A percentile compares a stretch with the other conserved stretches of the same genome.
phyloP scores from a whole-genome alignment of 2,797 vertebrate species.

The Sphenodon punctatus region DNA sequence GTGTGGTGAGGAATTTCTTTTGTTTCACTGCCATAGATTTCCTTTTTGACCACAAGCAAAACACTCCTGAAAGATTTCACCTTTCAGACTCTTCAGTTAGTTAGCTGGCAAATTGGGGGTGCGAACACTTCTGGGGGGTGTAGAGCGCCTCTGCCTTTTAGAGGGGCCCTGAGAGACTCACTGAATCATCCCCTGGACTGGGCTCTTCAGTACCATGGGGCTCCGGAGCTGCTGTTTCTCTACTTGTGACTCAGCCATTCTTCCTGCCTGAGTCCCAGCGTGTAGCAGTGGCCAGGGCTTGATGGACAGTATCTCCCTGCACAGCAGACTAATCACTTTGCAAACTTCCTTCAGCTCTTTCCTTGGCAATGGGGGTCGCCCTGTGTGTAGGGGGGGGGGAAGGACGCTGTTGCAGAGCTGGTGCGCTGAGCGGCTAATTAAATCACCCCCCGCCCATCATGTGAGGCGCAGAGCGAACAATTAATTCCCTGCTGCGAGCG shows the following conservation, averaged over 20 bases:
- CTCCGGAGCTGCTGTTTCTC: too few relatives aligned
- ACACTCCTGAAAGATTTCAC: too few relatives aligned
- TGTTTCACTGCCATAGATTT: background rate
- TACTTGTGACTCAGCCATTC: conserved; percentile 1
- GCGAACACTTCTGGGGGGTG: conserved; percentile 38
- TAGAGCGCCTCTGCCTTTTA: conserved; percentile 23
- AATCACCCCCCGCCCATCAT: background rate
- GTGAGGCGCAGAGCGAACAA: background rate
- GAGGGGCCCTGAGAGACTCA: background rate
- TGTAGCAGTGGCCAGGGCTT: background rate
- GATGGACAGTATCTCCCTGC: background rate
- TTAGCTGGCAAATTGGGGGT: background rate
- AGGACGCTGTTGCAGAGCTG: background rate
- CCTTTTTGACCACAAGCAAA: background rate
- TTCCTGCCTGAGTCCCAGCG: background rate
- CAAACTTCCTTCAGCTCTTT: background rate
- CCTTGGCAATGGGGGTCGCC: background rate
- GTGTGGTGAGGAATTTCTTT: too few relatives aligned
- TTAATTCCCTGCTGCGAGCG: background rate
- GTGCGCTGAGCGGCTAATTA: background rate
- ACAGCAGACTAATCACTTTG: background rate
- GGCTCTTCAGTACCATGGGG: too few relatives aligned
- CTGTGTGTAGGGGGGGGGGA: background rate
- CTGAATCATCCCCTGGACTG: background rate
- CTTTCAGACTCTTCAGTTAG: background rate